These are phyloP conservation scores for Drosophila nigricruria DNA, from an alignment of 2,888 invertebrate genomes.

Conservation along the genomic window DNA sequence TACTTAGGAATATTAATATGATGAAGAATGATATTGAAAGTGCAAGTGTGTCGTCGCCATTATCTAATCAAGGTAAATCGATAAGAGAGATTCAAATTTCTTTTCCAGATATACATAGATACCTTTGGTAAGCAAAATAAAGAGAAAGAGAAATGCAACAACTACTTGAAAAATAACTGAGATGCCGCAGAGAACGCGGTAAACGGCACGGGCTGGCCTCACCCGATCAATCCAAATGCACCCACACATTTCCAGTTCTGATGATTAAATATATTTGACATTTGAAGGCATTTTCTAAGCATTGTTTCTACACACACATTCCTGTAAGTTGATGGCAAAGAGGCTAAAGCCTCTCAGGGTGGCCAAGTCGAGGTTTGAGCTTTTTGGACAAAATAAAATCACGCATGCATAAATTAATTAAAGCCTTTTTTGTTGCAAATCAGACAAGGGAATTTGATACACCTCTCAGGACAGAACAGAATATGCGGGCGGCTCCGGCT, in stretches of 20 bases:
- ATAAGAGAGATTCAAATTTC: background rate
- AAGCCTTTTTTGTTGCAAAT: slow-evolving; percentile 44
- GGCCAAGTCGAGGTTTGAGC: background rate
- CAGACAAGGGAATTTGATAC: slow-evolving; percentile 27
- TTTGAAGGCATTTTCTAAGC: slow-evolving; percentile 7
- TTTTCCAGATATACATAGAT: background rate
- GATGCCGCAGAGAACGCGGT: background rate
- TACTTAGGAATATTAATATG: background rate
- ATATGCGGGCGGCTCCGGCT: slow-evolving; percentile 34
- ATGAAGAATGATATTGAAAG: background rate
- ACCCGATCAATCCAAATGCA: background rate
- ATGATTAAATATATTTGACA: background rate
- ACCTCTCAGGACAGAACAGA: slow-evolving; percentile 1
- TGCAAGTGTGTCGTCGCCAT: background rate
- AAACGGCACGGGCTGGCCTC: background rate
- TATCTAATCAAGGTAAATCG: background rate
- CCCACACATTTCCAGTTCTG: background rate
- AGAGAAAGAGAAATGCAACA: background rate
- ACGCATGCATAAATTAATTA: slow-evolving; percentile 58
- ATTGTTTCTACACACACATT: background rate
- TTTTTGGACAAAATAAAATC: slow-evolving; percentile 18
- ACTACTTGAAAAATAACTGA: background rate
- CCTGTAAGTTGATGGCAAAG: background rate
- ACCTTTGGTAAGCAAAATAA: background rate
- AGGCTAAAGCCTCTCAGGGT: background rate